Evolutionary conservation across 1,140 invertebrate species (phyloP).

Genomic region (Philotrypesis tridentata): DNA sequence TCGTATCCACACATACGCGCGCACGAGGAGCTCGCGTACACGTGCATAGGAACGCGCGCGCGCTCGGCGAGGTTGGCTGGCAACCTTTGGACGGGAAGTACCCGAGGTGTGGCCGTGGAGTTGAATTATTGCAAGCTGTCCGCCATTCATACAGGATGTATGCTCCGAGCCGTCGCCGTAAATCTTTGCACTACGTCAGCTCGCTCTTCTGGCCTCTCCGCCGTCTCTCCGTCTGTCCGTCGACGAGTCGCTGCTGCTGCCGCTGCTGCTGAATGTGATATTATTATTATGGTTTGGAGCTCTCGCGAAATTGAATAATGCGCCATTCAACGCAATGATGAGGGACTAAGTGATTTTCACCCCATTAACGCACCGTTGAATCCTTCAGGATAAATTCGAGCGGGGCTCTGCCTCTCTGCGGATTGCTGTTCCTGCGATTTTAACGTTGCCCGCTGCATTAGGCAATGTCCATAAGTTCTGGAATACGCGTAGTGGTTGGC

Average conservation of each 20-base stretch:
- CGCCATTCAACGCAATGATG: slow-evolving; percentile 61
- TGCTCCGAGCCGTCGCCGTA: slow-evolving; percentile 65
- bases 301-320: slow-evolving; percentile 64
- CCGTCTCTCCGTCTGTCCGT: slow-evolving; percentile 6
- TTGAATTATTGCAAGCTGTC: slow-evolving; percentile 72
- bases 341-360: slow-evolving; percentile 67
- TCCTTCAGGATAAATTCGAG: slow-evolving; percentile 19
- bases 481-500: no score
- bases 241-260: neutral
- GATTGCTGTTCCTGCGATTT: neutral
- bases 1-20: neutral
- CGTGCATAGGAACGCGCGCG: neutral
- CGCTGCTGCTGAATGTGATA: slow-evolving; percentile 58
- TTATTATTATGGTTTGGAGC: slow-evolving; percentile 65
- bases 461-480: no score
- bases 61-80: slow-evolving; percentile 16
- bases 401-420: neutral
- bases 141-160: slow-evolving; percentile 71
- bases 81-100: slow-evolving; percentile 69
- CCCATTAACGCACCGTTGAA: slow-evolving; percentile 58
- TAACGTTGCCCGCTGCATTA: no score
- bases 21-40: neutral
- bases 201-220: slow-evolving; percentile 9
- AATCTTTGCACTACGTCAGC: slow-evolving; percentile 68
- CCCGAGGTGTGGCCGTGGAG: slow-evolving; percentile 71